Evolutionary conservation across 2,888 invertebrate species (phyloP), one percentile per base, ranked within the genome.

Genomic region (Yponomeuta malinellus): DNA sequence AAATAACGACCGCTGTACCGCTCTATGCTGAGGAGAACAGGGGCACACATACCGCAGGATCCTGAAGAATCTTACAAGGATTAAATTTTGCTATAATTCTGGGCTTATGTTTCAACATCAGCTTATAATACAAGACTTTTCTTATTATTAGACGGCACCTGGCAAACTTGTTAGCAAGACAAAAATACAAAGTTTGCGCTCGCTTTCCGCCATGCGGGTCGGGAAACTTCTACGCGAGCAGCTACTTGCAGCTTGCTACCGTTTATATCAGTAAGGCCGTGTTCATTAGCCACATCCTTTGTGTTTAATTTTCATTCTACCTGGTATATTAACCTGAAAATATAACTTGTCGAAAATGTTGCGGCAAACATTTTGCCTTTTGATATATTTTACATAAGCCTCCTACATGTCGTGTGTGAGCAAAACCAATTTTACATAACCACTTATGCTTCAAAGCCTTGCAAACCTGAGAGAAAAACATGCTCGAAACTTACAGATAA

Each of bases 161-260:
- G 68, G 52, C 31, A 6, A 68, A 68, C 52, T 31, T 52, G 48
- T 68, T 68, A 48, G 67, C 33, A 67, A 67, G 66, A 66, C 66
- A 66, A 37, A 64, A 64, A 66, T 66, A 66, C 8, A 66, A 67
- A 67, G 37, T 67, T 67, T 37, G 15, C 31, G 37, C 65, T 65
- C 33, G 67, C 43, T 37, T 59, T 59, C 52, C 52, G 52, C 15
- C 67, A 67, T 67, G 67, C 67, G 67, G 37, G 67, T n/a, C 52
- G 52, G 15, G 15, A 59, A 59, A 59, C 31, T 64, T 64, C n/a
- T 64, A 3, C 64, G 9, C 9, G 64, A 64, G 64, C 31, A 64
- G 29, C 31, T 64, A 23, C 10, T 23, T 64, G 64, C 31, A 29
- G 15, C 52, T 59, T 12, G 52, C 52, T 59, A 1, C 15, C 52